phyloP scores from a whole-genome alignment of 2,797 vertebrate species.

The Oceanodroma leucorhoa region DNA sequence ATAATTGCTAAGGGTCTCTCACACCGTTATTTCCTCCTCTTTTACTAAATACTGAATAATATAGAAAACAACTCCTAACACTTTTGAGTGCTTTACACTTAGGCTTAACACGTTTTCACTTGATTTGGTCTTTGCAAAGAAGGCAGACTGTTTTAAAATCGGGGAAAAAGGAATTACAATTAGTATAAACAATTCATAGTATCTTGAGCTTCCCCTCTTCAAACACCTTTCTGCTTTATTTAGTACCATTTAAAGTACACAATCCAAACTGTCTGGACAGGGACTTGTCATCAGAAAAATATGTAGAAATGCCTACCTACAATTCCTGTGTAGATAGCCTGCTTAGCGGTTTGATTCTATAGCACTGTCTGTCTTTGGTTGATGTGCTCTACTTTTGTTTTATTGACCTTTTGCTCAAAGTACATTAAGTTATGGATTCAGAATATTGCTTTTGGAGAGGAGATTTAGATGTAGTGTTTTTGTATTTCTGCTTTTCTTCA shows the following conservation, averaged over 20 bases:
- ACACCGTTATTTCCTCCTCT: neutral
- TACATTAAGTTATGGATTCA: neutral
- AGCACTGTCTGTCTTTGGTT: neutral
- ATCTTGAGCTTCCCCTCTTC: neutral
- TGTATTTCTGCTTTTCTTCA: neutral
- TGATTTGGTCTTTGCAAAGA: neutral
- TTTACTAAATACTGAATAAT: neutral
- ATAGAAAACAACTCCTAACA: neutral
- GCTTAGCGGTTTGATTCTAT: neutral
- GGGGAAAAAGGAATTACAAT: neutral
- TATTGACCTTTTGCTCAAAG: neutral
- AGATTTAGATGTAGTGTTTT: neutral
- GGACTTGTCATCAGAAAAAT: neutral
- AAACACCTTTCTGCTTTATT: neutral
- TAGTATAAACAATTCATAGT: neutral
- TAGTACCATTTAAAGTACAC: neutral
- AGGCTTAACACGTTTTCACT: neutral
- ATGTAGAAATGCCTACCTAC: neutral
- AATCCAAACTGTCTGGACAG: neutral
- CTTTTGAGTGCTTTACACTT: neutral
- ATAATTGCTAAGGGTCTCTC: neutral
- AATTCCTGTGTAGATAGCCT: neutral
- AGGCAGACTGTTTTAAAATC: neutral
- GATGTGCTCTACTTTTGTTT: neutral
- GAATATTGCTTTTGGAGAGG: neutral